Evolutionary conservation across 1,140 invertebrate species (phyloP), one percentile per base, ranked within the genome.

Genomic region (Rhopalosiphum padi): DNA sequence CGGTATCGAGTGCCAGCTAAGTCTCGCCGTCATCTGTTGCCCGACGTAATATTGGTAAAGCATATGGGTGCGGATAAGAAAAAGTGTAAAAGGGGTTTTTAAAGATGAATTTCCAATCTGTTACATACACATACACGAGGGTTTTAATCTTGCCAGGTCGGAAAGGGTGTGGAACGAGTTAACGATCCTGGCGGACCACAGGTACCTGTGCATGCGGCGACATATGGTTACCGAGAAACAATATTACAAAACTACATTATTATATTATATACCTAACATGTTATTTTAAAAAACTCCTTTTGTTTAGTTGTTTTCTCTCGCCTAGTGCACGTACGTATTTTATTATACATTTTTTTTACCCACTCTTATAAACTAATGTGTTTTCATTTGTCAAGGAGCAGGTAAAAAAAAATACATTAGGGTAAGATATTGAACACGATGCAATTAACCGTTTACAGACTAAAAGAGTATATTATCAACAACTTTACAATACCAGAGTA

Each of bases 51-150:
- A 93, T 86, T 37, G 18, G 22, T 89, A 55, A 55, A 23, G 51
- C 91, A 48, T 77, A 55, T 92, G 90, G 60, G 18, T 83, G 68
- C 46, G 90, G 46, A n/a, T 83, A 83, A 48, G 43, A 55, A 83
- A 30, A 82, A 46, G 43, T 41, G 23, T 9, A 53, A 82, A 93
- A 93, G 43, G 91, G 82, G 77, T 83, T 93, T 92, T 86, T 43
- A 85, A 93, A 90, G 89, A 90, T 68, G 82, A 85, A 43, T 93
- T 93, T 93, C 37, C 91, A 93, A 93, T 93, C 91, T 93, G 91
- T 93, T 93, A 83, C 91, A 37, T 43, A 43, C 53, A 41, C 48
- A 1, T 41, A 51, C 48, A 48, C n/a, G 8, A 85, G 46, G 77
- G 91, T 85, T 92, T 91, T 48, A 82, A 46, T 51, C 68, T 82